phyloP scores from a whole-genome alignment of 1,140 invertebrate genomes.

The Heliconius himera region DNA sequence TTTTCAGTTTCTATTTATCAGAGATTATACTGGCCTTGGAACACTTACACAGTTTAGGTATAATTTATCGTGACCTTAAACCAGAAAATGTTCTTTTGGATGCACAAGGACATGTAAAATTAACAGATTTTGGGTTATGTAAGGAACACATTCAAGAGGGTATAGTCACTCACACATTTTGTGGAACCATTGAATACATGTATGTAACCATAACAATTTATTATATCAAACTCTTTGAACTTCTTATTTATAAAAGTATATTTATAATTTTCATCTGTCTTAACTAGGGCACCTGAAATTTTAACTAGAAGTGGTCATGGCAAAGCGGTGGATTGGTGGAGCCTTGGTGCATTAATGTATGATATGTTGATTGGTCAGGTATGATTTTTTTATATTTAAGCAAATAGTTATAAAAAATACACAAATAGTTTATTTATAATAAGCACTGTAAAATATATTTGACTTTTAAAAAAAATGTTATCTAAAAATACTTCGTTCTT shows the following conservation, averaged over 20 bases:
- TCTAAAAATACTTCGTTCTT: neutral
- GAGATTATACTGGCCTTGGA: conserved; percentile 98
- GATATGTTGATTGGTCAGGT: conserved; percentile 99
- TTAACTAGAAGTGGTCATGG: conserved; percentile 97
- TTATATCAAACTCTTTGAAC: conserved; percentile 46
- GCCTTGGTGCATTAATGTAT: conserved; percentile 98
- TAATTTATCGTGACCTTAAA: conserved; percentile 99
- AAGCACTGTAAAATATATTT: neutral
- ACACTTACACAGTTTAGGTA: conserved; percentile 97
- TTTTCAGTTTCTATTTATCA: conserved; percentile 96
- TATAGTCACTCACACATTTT: conserved; percentile 98
- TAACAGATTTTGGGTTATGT: conserved; percentile 99
- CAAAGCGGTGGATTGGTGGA: conserved; percentile 99
- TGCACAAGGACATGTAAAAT: conserved; percentile 96
- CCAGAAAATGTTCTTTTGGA: conserved; percentile 99
- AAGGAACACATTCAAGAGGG: conserved; percentile 99
- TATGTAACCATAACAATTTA: conserved; percentile 84
- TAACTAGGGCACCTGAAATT: conserved; percentile 97
- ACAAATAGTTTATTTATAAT: neutral
- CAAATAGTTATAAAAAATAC: too few relatives aligned
- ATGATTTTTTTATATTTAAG: conserved; percentile 37
- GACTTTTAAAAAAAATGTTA: neutral
- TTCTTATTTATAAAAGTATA: neutral
- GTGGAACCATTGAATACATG: conserved; percentile 99
- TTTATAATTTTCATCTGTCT: conserved; percentile 14